These are phyloP conservation scores for Lordiphosa collinella DNA, from an alignment of 1,140 invertebrate genomes.

Conservation along the genomic window DNA sequence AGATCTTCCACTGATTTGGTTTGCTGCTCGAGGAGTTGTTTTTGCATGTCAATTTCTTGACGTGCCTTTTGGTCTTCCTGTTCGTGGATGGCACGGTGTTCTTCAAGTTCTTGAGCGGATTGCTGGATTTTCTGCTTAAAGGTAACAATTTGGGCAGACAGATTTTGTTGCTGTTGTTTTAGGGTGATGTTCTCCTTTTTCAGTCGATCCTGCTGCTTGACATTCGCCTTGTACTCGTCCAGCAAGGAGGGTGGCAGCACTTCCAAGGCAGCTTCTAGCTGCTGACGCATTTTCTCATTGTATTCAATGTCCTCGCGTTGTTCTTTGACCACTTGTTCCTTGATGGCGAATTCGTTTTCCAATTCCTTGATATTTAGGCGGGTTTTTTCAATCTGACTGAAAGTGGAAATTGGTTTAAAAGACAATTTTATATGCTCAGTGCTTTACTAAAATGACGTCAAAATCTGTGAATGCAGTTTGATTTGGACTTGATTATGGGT, in stretches of 20 bases:
- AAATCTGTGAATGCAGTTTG: too few relatives aligned
- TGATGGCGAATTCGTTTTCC: slow-evolving; percentile 27
- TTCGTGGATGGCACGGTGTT: slow-evolving; percentile 13
- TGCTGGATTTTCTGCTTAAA: slow-evolving; percentile 12
- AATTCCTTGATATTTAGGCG: slow-evolving; percentile 16
- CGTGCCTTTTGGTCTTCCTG: slow-evolving; percentile 11
- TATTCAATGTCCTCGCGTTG: slow-evolving; percentile 32
- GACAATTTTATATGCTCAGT: too few relatives aligned
- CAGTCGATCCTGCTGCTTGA: slow-evolving; percentile 26
- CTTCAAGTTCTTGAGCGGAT: slow-evolving; percentile 11
- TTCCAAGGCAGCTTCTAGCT: slow-evolving; percentile 36
- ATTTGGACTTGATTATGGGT: too few relatives aligned
- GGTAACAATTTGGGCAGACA: not conserved
- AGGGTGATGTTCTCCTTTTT: slow-evolving; percentile 12
- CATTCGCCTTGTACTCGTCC: slow-evolving; percentile 27
- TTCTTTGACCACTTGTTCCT: slow-evolving; percentile 25
- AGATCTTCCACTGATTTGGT: not conserved
- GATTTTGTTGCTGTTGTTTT: slow-evolving; percentile 8
- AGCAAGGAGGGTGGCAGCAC: slow-evolving; percentile 22
- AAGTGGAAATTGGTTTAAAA: not conserved
- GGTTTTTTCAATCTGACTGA: slow-evolving; percentile 30
- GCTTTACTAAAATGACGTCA: too few relatives aligned
- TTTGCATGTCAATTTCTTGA: slow-evolving; percentile 1
- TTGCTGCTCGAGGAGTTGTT: not conserved
- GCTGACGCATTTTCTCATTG: slow-evolving; percentile 17